Percentiles rank a stretch among this genome's conserved stretches.
Evolutionary conservation across 2,113 vertebrate species (phyloP).

Genomic region (Xiphophorus couchianus): DNA sequence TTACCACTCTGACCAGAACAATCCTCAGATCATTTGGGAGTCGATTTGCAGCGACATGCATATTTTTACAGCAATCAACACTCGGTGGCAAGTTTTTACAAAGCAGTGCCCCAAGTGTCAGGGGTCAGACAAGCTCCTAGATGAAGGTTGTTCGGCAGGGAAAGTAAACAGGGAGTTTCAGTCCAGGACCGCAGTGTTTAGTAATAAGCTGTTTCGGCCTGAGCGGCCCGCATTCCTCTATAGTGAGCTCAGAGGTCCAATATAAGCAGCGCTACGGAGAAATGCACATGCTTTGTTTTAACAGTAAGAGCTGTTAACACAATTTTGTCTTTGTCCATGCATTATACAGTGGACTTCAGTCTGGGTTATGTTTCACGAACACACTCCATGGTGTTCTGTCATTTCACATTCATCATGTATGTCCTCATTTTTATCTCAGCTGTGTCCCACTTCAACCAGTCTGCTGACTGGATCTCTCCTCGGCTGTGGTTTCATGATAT

Average conservation of each 20-base stretch:
- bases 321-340: neutral
- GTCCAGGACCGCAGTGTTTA: slow-evolving; percentile 28
- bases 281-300: slow-evolving; percentile 44
- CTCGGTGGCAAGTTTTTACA: slow-evolving; percentile 43
- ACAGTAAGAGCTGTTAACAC: slow-evolving; percentile 13
- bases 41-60: slow-evolving; percentile 40
- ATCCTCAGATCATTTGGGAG: slow-evolving; percentile 24
- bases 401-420: neutral
- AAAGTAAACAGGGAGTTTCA: slow-evolving; percentile 19
- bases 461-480: slow-evolving; percentile 31
- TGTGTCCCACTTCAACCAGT: neutral
- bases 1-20: slow-evolving; percentile 4
- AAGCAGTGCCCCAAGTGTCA: slow-evolving; percentile 27
- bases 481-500: slow-evolving; percentile 30
- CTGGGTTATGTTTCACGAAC: neutral
- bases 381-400: neutral
- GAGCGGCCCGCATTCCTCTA: slow-evolving; percentile 62
- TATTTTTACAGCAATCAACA: slow-evolving; percentile 42
- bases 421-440: neutral
- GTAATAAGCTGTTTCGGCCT: slow-evolving; percentile 56
- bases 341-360: neutral
- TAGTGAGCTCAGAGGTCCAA: slow-evolving; percentile 63
- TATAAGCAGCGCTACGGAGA: slow-evolving; percentile 47
- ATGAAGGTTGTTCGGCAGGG: slow-evolving; percentile 34
- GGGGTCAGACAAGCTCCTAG: slow-evolving; percentile 54